Evolutionary conservation across 2,888 invertebrate species (phyloP).

Genomic region (Nebria brevicollis): DNA sequence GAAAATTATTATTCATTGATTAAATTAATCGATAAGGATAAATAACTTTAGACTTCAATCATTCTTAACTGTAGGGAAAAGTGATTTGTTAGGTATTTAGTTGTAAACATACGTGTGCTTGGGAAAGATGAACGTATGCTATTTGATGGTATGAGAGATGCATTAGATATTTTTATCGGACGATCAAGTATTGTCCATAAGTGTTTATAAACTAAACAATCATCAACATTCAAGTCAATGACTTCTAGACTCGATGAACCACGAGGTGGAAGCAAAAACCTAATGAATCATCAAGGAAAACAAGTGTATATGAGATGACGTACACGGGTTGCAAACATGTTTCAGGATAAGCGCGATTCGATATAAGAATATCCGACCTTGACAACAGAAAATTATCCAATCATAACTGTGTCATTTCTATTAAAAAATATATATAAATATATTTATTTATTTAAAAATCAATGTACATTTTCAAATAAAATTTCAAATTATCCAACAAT

Average conservation of each 20-base stretch:
- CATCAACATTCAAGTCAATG: constrained; percentile 52
- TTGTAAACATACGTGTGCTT: neutral
- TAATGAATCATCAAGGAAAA: constrained; percentile 60
- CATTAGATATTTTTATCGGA: neutral
- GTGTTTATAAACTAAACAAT: constrained; percentile 36
- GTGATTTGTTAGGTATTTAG: neutral
- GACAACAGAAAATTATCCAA: constrained; percentile 52
- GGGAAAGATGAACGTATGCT: neutral
- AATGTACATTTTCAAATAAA: neutral
- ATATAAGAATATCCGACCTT: constrained; percentile 25
- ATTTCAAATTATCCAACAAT: neutral
- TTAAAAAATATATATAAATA: constrained; percentile 20
- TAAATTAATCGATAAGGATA: neutral
- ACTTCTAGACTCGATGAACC: constrained; percentile 48
- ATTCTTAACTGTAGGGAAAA: neutral
- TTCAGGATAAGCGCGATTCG: constrained; percentile 21
- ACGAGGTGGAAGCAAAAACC: constrained; percentile 50
- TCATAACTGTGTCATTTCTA: constrained; percentile 55
- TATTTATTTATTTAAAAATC: constrained; percentile 12
- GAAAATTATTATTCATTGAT: neutral
- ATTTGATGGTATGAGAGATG: neutral
- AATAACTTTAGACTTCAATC: neutral
- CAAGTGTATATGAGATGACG: constrained; percentile 50
- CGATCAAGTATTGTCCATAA: constrained; percentile 8
- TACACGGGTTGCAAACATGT: constrained; percentile 49